Base-by-base conservation (phyloP, 2,888 invertebrate genomes). In the Athalia cordata region DNA sequence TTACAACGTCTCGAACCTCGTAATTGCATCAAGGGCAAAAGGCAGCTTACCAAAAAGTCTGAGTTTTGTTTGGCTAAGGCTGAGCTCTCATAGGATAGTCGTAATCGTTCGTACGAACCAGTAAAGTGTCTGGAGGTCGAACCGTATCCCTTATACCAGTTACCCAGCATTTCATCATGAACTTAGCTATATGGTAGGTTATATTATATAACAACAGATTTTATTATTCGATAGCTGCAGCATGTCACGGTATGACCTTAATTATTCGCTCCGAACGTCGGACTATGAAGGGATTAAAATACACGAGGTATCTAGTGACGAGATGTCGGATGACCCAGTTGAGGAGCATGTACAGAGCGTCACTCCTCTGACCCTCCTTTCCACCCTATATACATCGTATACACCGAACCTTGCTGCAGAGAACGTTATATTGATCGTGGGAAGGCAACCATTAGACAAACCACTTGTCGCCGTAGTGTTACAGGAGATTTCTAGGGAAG, bases 391-490 rank as follows among this genome's bases (percentile, higher is more conserved):
- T 29, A 29, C 29, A 2, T 29, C 29, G 2, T 2, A 29, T 29
- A 29, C 2, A 29, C 29, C 29, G 29, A 29, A 29, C 29, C 29
- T 29, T 29, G 29, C 29, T 47, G 72, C 7, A 72, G 57, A 61
- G 61, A 52, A 50, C 55, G 59, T 59, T 70, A 49, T 80, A 81
- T 82, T 68, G 81, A 82, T 81, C 79, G 77, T 68, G 78, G 78
- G 79, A 82, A 80, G 29, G 59, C 77, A 80, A 78, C 78, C 65
- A 79, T 82, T 74, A 79, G 49, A 74, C 49, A 80, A 78, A 82
- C 77, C 77, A 80, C 80, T 81, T 76, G 75, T 66, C 79, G 79
- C 78, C 79, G 52, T 78, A 75, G 79, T 78, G 64, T 55, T 29
- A 9, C 4, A 11, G 6, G 47, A 72, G 59, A 59, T 59, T 72